Evolutionary conservation across 2,797 vertebrate species (phyloP).

Genomic region (Chelidonichthys spinosus): DNA sequence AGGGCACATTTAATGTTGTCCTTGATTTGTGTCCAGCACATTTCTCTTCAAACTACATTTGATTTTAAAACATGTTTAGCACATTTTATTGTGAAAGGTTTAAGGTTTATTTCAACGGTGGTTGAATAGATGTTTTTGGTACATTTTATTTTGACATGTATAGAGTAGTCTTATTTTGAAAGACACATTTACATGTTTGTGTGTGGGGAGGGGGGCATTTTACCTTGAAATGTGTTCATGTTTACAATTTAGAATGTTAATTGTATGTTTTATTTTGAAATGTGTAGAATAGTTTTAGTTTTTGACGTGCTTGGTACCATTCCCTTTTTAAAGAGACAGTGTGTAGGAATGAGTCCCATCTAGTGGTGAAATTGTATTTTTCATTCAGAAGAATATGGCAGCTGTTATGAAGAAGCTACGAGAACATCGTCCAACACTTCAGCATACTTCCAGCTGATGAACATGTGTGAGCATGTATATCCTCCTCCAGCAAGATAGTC

Average conservation of each 20-base stretch:
- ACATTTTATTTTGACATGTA: not conserved
- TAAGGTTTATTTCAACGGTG: not conserved
- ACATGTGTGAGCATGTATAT: too few relatives aligned
- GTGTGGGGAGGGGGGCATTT: not conserved
- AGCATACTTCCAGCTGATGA: too few relatives aligned
- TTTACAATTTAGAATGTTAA: not conserved
- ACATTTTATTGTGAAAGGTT: too few relatives aligned
- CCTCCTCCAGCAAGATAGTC: too few relatives aligned
- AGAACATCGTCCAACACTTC: too few relatives aligned
- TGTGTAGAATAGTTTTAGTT: not conserved
- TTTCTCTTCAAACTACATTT: not conserved
- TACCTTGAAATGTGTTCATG: not conserved
- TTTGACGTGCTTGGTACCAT: not conserved
- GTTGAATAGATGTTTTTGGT: not conserved
- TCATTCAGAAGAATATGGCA: too few relatives aligned
- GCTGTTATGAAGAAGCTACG: too few relatives aligned
- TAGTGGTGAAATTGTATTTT: too few relatives aligned
- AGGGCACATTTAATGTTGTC: too few relatives aligned
- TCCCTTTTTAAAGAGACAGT: not conserved
- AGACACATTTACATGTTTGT: not conserved
- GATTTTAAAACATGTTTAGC: not conserved
- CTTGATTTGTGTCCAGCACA: too few relatives aligned
- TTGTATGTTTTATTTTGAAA: not conserved
- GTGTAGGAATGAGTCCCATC: too few relatives aligned
- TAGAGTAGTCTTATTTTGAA: not conserved